phyloP scores from a whole-genome alignment of 2,888 invertebrate genomes.

The Dorcus hopei region DNA sequence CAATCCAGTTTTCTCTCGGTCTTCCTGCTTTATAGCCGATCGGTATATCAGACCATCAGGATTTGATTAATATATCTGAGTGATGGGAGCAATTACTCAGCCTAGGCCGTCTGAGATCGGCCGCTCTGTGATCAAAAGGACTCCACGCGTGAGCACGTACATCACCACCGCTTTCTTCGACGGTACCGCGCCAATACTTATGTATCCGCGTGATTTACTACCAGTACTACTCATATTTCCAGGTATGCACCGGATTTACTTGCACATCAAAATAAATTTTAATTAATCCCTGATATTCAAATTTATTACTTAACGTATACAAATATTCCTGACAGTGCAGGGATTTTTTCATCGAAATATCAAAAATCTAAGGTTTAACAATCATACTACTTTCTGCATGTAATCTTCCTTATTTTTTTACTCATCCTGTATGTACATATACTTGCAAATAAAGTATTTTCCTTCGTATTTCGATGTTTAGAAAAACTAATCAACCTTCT shows the following conservation, averaged over 20 bases:
- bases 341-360: no score
- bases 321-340: no score
- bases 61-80: slow-evolving; percentile 40
- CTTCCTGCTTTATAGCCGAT: slow-evolving; percentile 10
- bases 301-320: no score
- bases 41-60: slow-evolving; percentile 9
- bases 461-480: no score
- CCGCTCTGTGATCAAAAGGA: slow-evolving; percentile 44
- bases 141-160: slow-evolving; percentile 44
- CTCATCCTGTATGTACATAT: no score
- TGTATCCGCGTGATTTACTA: slow-evolving; percentile 1
- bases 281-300: no score
- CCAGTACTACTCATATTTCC: slow-evolving; percentile 2
- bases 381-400: no score
- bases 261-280: not conserved
- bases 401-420: no score
- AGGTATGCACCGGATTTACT: not conserved
- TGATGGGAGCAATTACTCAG: slow-evolving; percentile 40
- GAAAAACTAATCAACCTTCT: no score
- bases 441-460: no score
- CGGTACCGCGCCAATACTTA: not conserved
- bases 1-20: no score
- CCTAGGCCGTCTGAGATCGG: slow-evolving; percentile 27
- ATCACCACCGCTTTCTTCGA: slow-evolving; percentile 4
- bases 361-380: no score